Evolutionary conservation across 2,113 vertebrate species (phyloP).

Genomic region (Gadus chalcogrammus): DNA sequence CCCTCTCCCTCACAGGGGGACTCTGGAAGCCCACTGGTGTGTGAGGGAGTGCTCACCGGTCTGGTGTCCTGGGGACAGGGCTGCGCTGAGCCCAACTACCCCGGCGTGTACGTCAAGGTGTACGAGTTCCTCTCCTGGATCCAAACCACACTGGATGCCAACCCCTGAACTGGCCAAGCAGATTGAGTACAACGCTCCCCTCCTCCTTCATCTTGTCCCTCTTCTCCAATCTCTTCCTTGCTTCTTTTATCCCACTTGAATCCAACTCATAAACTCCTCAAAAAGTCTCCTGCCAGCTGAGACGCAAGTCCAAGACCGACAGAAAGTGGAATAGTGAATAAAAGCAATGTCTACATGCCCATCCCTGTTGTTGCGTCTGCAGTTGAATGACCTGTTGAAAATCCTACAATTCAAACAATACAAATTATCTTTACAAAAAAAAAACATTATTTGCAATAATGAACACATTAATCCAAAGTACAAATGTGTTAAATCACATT

Average conservation of each 20-base stretch:
- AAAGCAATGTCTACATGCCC: background rate
- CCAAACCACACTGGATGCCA: constrained; percentile 47
- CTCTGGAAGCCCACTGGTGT: constrained; percentile 78
- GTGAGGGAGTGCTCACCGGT: constrained; percentile 67
- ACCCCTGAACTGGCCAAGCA: constrained; percentile 45
- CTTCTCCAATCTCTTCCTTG: background rate
- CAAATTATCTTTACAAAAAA: too few relatives aligned
- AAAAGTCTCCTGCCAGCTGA: too few relatives aligned
- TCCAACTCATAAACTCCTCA: background rate
- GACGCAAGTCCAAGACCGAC: background rate
- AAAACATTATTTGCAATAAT: too few relatives aligned
- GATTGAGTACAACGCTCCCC: background rate
- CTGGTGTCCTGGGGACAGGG: constrained; percentile 77
- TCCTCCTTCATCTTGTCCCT: background rate
- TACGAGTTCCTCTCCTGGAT: constrained; percentile 76
- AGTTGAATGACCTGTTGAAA: constrained; percentile 1
- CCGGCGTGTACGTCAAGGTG: constrained; percentile 78
- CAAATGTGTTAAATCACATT: too few relatives aligned
- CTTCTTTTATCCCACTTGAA: background rate
- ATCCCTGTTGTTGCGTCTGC: background rate
- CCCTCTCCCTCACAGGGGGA: constrained; percentile 66
- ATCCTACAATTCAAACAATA: too few relatives aligned
- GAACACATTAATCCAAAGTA: too few relatives aligned
- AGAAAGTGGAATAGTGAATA: background rate
- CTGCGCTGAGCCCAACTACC: constrained; percentile 61